These are phyloP conservation scores for Physocephala rufipes DNA, from an alignment of 2,888 invertebrate species.

Conservation along the genomic window DNA sequence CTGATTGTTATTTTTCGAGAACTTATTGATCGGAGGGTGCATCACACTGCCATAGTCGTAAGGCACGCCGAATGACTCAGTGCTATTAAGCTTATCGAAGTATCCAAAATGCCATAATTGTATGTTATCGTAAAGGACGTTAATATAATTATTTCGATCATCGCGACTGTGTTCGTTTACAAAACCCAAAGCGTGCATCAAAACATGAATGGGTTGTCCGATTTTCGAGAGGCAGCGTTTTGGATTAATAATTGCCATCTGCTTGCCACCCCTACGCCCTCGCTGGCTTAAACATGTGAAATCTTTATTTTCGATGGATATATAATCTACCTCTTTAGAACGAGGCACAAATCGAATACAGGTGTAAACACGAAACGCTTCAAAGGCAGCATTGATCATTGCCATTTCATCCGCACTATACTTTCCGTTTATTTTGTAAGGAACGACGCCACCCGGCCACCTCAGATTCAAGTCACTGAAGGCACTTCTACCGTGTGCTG, in stretches of 20 bases:
- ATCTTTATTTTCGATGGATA: slow-evolving; percentile 73
- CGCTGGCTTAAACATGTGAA: slow-evolving; percentile 86
- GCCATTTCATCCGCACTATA: slow-evolving; percentile 72
- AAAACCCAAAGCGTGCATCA: slow-evolving; percentile 83
- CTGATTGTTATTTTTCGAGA: slow-evolving; percentile 75
- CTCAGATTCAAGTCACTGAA: slow-evolving; percentile 69
- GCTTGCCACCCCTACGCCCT: slow-evolving; percentile 73
- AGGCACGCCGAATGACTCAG: slow-evolving; percentile 74
- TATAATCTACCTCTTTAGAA: slow-evolving; percentile 73
- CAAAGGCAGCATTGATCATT: slow-evolving; percentile 75
- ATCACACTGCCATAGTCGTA: slow-evolving; percentile 86
- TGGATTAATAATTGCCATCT: slow-evolving; percentile 78
- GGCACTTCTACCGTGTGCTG: slow-evolving; percentile 68
- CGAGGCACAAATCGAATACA: slow-evolving; percentile 78
- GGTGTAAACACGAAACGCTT: slow-evolving; percentile 78
- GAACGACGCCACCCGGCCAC: slow-evolving; percentile 77
- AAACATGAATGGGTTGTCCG: slow-evolving; percentile 78
- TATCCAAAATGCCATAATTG: slow-evolving; percentile 73
- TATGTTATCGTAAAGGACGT: slow-evolving; percentile 76
- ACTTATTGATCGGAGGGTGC: slow-evolving; percentile 81
- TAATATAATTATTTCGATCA: slow-evolving; percentile 77
- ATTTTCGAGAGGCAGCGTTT: slow-evolving; percentile 76
- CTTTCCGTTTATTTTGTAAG: slow-evolving; percentile 74
- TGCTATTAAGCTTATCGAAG: slow-evolving; percentile 74
- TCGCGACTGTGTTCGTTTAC: slow-evolving; percentile 83